Evolutionary conservation across 1,140 invertebrate species (phyloP), one percentile per base, ranked within the genome.

Genomic region (Diabrotica virgifera): DNA sequence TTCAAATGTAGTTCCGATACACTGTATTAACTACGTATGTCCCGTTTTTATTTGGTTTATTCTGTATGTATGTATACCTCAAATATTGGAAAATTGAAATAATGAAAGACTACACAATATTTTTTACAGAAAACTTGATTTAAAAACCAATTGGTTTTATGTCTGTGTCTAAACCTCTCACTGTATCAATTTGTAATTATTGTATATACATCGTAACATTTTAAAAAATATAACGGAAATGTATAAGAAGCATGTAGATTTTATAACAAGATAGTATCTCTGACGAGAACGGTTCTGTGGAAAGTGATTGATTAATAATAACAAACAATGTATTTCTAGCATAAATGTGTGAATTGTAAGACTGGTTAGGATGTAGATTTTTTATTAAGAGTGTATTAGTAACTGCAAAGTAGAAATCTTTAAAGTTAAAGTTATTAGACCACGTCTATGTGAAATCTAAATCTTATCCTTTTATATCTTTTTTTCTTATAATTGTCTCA

Each of bases 361-460:
- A 77, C 75, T 77, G 75, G 74, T 76, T 77, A 76, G 74, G 54
- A 63, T 69, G 63, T 74, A 76, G 72, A 61, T 65, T 69, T 68
- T 68, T 72, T 52, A 65, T 60, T 55, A 59, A 68, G 66, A 62
- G 52, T 12, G 52, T 13, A 54, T 54, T n/a, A n/a, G 12, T 5
- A 5, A 2, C 8, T 13, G 5, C 24, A 13, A 54, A n/a, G 52
- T 10, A 13, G 12, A 54, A 54, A 54, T 54, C 13, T 12, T 24
- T 24, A 24, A 24, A 24, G 24, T 24, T 24, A n/a, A n/a, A n/a
- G n/a, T n/a, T 24, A 24, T 4, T 24, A 4, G 24, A 2, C 24
- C 4, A 24, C 24, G 24, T 24, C 24, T 24, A 24, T 24, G 1
- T 24, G 24, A 24, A 24, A 24, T 24, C 24, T 24, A 24, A 24